phyloP scores from a whole-genome alignment of 2,797 vertebrate genomes.

The Acestrorhynchus altus region DNA sequence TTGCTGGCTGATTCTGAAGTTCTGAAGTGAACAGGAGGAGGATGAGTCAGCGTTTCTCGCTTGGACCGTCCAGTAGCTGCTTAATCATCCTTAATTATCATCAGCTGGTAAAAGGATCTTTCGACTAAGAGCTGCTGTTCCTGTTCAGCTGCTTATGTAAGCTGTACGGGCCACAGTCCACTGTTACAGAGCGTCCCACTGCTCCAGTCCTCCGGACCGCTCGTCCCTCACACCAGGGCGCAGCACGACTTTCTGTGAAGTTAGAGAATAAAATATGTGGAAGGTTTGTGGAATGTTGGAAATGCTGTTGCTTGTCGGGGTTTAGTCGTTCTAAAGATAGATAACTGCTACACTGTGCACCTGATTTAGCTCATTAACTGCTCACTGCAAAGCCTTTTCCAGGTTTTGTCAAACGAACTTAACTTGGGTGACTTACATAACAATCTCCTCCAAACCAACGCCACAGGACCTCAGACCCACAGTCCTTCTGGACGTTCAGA shows the following conservation, averaged over 20 bases:
- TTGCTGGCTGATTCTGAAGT: neutral
- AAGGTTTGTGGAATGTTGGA: neutral
- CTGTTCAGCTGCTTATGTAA: conserved; percentile 19
- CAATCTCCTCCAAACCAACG: neutral
- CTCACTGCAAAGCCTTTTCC: conserved; percentile 34
- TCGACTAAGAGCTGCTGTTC: conserved; percentile 8
- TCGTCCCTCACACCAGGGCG: no score
- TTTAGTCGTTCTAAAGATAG: conserved; percentile 26
- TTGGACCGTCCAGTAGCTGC: neutral
- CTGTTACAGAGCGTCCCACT: neutral
- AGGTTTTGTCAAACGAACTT: neutral
- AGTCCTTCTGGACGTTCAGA: neutral
- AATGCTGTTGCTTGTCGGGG: neutral
- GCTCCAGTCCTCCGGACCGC: neutral
- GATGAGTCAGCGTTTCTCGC: conserved; percentile 24
- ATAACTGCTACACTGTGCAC: conserved; percentile 14
- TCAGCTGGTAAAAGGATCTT: conserved; percentile 6
- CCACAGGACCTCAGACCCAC: neutral
- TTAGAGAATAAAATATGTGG: no score
- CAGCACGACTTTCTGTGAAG: no score
- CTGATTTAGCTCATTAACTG: conserved; percentile 18
- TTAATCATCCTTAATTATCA: conserved; percentile 21
- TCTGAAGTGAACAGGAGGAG: neutral
- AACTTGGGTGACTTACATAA: conserved; percentile 20
- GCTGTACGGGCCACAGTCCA: neutral